Evolutionary conservation across 1,140 invertebrate species (phyloP), one percentile per base, ranked within the genome.

Genomic region (Lasaia peninsularis): DNA sequence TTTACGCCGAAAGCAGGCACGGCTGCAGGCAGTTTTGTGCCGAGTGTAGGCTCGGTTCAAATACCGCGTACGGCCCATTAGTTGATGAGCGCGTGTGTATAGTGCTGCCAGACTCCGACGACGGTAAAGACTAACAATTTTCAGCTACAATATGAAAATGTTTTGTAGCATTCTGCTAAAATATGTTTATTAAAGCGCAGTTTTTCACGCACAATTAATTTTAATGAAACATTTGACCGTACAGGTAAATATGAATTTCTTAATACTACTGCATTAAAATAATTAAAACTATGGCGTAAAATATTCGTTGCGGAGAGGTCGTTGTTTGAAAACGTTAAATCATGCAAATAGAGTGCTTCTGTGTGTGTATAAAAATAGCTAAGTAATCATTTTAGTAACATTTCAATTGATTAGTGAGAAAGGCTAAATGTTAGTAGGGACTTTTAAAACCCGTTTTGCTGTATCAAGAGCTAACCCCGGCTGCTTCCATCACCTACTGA

Each of bases 11-110:
- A 83, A 85, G 85, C 85, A 71, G 77, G 75, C 71, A 73, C 67
- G 69, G 73, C 75, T 73, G 69, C 74, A 67, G 72, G 71, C 67
- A 67, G 80, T 84, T 80, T 78, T 80, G 75, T 79, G 67, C 65
- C 61, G 79, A 78, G 78, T 74, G 77, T 82, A 82, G 83, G 79
- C 77, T 85, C 83, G 81, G 85, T 88, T 88, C 85, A 85, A 85
- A 85, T 86, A 81, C 84, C 85, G 82, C 77, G 78, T 70, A 88
- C 77, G 85, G 85, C 80, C 85, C 85, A 88, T 88, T 88, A 88
- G 85, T 88, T 88, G 85, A 88, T 88, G 85, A 88, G 81, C 80
- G 80, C 79, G 73, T 77, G 80, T 86, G 79, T 75, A 74, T 69
- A 64, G 71, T 66, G 16, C 10, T 10, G 77, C 68, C 73, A 73